Evolutionary conservation across 2,888 invertebrate genomes (phyloP).

Genomic region (Liodrosophila aerea): DNA sequence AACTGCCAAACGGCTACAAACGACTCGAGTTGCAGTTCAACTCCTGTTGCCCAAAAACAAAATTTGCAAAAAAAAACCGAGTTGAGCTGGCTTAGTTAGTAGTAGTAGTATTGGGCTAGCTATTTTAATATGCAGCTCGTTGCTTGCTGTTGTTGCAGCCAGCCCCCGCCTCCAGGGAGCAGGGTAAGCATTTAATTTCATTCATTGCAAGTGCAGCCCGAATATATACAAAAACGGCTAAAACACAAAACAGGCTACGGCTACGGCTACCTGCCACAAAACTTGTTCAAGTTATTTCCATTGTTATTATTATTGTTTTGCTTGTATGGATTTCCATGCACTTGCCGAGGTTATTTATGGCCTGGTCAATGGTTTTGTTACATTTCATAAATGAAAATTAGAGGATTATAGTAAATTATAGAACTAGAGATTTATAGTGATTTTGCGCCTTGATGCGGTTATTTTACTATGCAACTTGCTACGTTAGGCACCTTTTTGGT

Average conservation of each 20-base stretch:
- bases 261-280: slow-evolving; percentile 32
- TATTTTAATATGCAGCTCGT: slow-evolving; percentile 21
- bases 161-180: slow-evolving; percentile 5
- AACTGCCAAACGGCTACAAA: slow-evolving; percentile 50
- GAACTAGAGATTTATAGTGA: slow-evolving; percentile 32
- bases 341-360: slow-evolving; percentile 5
- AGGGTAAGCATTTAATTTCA: slow-evolving; percentile 69
- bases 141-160: too few species aligned
- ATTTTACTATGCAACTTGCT: slow-evolving; percentile 44
- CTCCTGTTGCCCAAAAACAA: slow-evolving; percentile 15
- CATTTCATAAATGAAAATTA: background rate
- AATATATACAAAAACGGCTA: slow-evolving; percentile 44
- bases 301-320: slow-evolving; percentile 49
- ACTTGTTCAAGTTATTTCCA: slow-evolving; percentile 37
- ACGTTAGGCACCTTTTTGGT: slow-evolving; percentile 38
- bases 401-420: too few species aligned
- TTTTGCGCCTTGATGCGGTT: slow-evolving; percentile 54
- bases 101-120: slow-evolving; percentile 43
- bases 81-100: slow-evolving; percentile 27
- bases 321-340: background rate
- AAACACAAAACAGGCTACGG: slow-evolving; percentile 14
- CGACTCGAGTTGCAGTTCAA: slow-evolving; percentile 60
- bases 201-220: slow-evolving; percentile 61
- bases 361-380: slow-evolving; percentile 9
- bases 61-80: slow-evolving; percentile 34